These are phyloP conservation scores for Platorchestia sp. DNA, from an alignment of 1,140 invertebrate species.

Conservation along the genomic window DNA sequence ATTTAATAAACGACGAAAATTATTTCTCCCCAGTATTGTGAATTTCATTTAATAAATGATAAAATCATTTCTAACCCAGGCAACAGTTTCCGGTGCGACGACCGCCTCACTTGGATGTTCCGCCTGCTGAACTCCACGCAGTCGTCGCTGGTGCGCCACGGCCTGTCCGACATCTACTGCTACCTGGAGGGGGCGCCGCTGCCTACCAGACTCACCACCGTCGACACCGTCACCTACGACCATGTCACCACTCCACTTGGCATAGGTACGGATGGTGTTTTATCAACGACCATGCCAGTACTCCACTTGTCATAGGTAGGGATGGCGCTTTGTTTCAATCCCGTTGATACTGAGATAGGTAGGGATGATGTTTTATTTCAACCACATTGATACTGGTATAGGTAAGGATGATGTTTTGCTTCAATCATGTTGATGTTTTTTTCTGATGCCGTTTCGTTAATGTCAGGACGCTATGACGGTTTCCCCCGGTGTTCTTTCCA, in stretches of 20 bases:
- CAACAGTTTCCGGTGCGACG: conserved; percentile 85
- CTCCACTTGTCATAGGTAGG: not conserved
- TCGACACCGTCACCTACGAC: conserved; percentile 61
- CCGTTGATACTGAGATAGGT: too few species aligned
- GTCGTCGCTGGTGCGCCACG: conserved; percentile 77
- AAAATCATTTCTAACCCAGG: conserved; percentile 75
- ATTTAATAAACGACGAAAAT: too few species aligned
- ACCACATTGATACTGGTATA: too few species aligned
- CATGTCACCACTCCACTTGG: conserved; percentile 66
- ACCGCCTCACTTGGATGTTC: conserved; percentile 83
- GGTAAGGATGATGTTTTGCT: too few species aligned
- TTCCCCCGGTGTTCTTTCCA: too few species aligned
- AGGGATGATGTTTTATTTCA: too few species aligned
- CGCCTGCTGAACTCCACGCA: conserved; percentile 80
- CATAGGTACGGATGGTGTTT: conserved; percentile 56
- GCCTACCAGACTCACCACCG: conserved; percentile 63
- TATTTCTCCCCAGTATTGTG: too few species aligned
- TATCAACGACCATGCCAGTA: not conserved
- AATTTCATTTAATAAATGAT: too few species aligned
- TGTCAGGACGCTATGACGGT: too few species aligned
- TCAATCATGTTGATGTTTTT: too few species aligned
- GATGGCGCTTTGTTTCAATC: not conserved
- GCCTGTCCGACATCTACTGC: conserved; percentile 79
- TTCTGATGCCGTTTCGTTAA: too few species aligned
- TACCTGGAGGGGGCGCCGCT: conserved; percentile 71